phyloP scores from a whole-genome alignment of 2,113 vertebrate species.

The Oenanthe melanoleuca region DNA sequence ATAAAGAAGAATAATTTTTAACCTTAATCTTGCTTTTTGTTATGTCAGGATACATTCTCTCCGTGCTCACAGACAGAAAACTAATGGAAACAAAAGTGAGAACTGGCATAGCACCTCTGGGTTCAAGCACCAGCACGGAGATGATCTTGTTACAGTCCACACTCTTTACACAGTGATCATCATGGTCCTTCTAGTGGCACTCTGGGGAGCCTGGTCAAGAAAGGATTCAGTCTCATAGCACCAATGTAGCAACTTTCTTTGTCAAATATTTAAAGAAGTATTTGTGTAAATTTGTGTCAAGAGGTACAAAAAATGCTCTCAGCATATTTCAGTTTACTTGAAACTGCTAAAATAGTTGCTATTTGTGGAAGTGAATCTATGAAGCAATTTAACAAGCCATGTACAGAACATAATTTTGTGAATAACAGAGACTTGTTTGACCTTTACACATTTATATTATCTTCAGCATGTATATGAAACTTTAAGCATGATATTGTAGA shows the following conservation, averaged over 20 bases:
- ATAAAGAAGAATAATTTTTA: background rate
- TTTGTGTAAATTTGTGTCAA: background rate
- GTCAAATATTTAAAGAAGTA: background rate
- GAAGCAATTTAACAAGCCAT: background rate
- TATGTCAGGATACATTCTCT: slow-evolving; percentile 73
- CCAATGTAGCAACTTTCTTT: background rate
- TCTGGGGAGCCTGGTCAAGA: slow-evolving; percentile 70
- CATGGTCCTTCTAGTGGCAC: slow-evolving; percentile 64
- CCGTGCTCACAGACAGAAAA: slow-evolving; percentile 68
- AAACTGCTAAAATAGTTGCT: background rate
- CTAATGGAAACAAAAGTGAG: slow-evolving; percentile 6
- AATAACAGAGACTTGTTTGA: background rate
- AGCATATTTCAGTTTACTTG: background rate
- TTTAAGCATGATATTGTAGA: background rate
- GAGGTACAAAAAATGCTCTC: background rate
- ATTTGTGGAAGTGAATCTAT: background rate
- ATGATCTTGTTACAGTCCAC: slow-evolving; percentile 48
- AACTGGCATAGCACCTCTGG: slow-evolving; percentile 42
- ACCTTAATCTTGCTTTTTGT: slow-evolving; percentile 12
- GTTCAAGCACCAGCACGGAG: slow-evolving; percentile 8
- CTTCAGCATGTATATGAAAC: background rate
- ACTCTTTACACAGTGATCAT: slow-evolving; percentile 63
- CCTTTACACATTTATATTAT: background rate
- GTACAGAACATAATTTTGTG: background rate
- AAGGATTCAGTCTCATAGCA: slow-evolving; percentile 32